Evolutionary conservation across 2,888 invertebrate species (phyloP).

Genomic region (Petrophora chlorosata): DNA sequence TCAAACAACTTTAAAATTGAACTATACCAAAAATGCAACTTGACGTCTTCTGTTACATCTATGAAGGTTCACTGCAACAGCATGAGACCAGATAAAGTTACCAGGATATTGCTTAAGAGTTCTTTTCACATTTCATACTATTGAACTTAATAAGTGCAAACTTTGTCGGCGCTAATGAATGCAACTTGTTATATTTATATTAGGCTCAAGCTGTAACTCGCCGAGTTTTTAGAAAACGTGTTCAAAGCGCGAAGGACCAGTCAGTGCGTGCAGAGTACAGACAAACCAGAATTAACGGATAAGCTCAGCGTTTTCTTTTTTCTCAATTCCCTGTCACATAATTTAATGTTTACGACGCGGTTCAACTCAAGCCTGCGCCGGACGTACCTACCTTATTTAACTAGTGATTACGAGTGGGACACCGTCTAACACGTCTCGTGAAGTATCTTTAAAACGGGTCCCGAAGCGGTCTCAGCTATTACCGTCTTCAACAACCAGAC

Average conservation of each 20-base stretch:
- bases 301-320: constrained; percentile 26
- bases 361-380: constrained; percentile 15
- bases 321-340: constrained; percentile 28
- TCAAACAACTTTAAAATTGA: no score
- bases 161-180: not conserved
- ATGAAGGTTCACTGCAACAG: no score
- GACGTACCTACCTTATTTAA: constrained; percentile 21
- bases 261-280: constrained; percentile 7
- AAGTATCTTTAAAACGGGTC: constrained; percentile 33
- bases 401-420: constrained; percentile 26
- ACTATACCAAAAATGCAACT: no score
- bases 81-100: no score
- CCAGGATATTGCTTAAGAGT: no score
- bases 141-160: no score
- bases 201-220: not conserved
- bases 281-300: constrained; percentile 32
- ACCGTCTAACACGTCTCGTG: constrained; percentile 20
- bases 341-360: constrained; percentile 25
- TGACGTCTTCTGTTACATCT: no score
- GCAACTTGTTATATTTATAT: not conserved
- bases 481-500: constrained; percentile 32
- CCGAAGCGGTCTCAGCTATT: constrained; percentile 32
- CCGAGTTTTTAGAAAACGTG: constrained; percentile 22
- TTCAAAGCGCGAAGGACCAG: constrained; percentile 25
- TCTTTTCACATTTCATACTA: no score